Percentiles rank a stretch among this genome's conserved stretches.
Conservation (phyloP, 1,140 invertebrate species). For the Rhynchophorus ferrugineus region DNA sequence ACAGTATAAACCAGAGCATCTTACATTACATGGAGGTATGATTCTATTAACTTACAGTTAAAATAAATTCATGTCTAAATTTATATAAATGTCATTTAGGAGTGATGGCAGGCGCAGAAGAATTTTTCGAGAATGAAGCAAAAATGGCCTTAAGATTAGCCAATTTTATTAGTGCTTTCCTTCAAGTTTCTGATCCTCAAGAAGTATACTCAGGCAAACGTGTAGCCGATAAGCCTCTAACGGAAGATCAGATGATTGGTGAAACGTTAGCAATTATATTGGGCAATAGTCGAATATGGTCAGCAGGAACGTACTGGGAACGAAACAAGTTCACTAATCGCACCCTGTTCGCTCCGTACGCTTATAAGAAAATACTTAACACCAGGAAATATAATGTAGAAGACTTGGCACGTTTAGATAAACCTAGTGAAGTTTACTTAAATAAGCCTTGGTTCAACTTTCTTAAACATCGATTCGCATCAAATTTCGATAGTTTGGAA, state of each 20-base stretch:
- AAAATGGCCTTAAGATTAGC: constrained; percentile 89
- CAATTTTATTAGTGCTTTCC: constrained; percentile 90
- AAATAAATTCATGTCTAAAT: neutral
- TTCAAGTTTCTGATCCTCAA: constrained; percentile 87
- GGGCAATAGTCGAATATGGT: constrained; percentile 86
- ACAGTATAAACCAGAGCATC: constrained; percentile 58
- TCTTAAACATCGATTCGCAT: constrained; percentile 86
- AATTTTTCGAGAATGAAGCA: constrained; percentile 90
- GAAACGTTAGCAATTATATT: constrained; percentile 86
- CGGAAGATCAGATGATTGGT: constrained; percentile 90
- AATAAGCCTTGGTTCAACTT: constrained; percentile 81
- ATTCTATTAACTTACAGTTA: neutral
- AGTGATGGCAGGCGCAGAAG: constrained; percentile 74
- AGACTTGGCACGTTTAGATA: constrained; percentile 75
- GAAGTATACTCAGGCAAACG: constrained; percentile 91
- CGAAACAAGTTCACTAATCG: constrained; percentile 90
- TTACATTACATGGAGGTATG: constrained; percentile 62
- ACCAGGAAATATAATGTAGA: constrained; percentile 79
- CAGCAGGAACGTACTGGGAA: constrained; percentile 90
- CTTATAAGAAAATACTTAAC: constrained; percentile 79
- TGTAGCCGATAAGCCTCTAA: constrained; percentile 78
- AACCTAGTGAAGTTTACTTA: constrained; percentile 72
- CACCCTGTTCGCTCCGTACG: constrained; percentile 89
- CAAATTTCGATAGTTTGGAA: constrained; percentile 86
- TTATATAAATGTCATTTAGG: constrained; percentile 42